Percentiles rank a stretch among this genome's conserved stretches.
phyloP scores from a whole-genome alignment of 2,113 vertebrate species.

The Girardinichthys multiradiatus region DNA sequence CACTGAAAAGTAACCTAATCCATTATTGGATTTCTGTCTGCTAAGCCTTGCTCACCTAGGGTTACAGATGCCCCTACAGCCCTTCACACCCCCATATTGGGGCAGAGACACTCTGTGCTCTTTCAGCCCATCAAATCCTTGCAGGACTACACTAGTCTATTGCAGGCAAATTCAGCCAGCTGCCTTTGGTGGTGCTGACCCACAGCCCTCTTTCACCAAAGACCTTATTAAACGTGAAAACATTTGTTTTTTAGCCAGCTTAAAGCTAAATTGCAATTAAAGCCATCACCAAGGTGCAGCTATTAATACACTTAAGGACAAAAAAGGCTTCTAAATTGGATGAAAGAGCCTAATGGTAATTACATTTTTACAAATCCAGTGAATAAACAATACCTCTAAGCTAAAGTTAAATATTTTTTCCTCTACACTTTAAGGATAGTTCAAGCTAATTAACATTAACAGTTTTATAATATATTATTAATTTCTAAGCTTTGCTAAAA shows the following conservation, averaged over 20 bases:
- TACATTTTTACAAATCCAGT: conserved; percentile 23
- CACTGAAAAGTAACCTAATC: conserved; percentile 11
- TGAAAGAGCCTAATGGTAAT: conserved; percentile 37
- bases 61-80: conserved; percentile 56
- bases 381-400: conserved; percentile 21
- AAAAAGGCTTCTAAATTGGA: conserved; percentile 45
- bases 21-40: conserved; percentile 26
- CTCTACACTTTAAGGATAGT: too few relatives aligned
- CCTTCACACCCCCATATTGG: conserved; percentile 44
- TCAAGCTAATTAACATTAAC: too few relatives aligned
- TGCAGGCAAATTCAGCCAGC: conserved; percentile 68
- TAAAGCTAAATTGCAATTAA: conserved; percentile 72
- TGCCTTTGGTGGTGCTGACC: conserved; percentile 73
- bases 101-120: conserved; percentile 57
- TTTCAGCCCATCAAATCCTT: conserved; percentile 68
- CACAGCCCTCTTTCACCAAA: conserved; percentile 58
- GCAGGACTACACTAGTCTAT: conserved; percentile 65
- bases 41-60: conserved; percentile 49
- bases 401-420: too few relatives aligned
- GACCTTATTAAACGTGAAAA: conserved; percentile 74
- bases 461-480: too few relatives aligned
- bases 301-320: conserved; percentile 55
- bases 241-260: conserved; percentile 67
- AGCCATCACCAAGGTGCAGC: conserved; percentile 66
- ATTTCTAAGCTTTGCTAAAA: too few relatives aligned